phyloP scores from a whole-genome alignment of 2,113 vertebrate species.

The Sorex araneus region DNA sequence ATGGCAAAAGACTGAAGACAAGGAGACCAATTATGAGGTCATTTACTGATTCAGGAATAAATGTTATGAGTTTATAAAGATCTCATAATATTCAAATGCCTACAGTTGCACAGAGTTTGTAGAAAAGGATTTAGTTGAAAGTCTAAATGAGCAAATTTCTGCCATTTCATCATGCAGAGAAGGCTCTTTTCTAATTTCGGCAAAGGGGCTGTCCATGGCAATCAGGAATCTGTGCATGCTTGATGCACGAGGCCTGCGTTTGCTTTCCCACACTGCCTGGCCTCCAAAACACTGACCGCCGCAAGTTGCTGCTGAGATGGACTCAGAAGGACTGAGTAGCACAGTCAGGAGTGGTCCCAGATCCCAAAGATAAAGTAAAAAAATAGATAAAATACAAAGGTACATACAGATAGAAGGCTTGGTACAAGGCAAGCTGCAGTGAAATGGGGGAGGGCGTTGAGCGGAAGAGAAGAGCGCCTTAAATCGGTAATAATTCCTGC shows the following conservation, averaged over 20 bases:
- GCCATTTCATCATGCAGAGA: background rate
- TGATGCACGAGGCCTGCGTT: background rate
- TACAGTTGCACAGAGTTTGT: background rate
- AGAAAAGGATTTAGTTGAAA: background rate
- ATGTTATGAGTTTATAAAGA: constrained; percentile 49
- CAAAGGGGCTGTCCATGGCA: background rate
- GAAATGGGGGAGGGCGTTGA: background rate
- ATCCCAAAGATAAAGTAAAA: too few relatives aligned
- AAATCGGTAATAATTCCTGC: background rate
- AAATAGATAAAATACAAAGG: too few relatives aligned
- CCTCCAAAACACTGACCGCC: too few relatives aligned
- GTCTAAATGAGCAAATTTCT: background rate
- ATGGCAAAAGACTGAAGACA: constrained; percentile 4
- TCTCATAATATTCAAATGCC: background rate
- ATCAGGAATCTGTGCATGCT: background rate
- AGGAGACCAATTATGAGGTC: background rate
- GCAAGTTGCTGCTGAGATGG: too few relatives aligned
- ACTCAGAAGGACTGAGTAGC: too few relatives aligned
- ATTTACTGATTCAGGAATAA: background rate
- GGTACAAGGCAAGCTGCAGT: background rate
- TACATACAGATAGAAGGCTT: background rate
- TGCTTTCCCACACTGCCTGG: too few relatives aligned
- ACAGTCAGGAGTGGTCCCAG: too few relatives aligned
- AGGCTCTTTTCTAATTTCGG: background rate
- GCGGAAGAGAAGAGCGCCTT: background rate